Conservation (phyloP, 2,888 invertebrate species). For the Apamea sordens region DNA sequence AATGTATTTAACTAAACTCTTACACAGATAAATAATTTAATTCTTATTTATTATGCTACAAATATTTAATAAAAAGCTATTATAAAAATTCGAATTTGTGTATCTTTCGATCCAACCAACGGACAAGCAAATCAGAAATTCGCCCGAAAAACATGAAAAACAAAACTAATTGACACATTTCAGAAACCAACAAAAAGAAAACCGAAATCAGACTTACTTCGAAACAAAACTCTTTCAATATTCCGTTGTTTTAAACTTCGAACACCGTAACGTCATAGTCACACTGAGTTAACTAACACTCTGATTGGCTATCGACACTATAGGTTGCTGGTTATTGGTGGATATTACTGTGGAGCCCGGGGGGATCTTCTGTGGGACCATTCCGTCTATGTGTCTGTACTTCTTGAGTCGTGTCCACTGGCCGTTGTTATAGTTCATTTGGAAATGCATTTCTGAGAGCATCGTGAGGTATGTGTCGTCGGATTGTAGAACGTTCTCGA, state of each 20-base stretch:
- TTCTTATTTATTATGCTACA: slow-evolving; percentile 21
- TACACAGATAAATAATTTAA: slow-evolving; percentile 1
- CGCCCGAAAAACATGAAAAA: neutral
- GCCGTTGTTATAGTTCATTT: slow-evolving; percentile 99
- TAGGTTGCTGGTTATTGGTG: slow-evolving; percentile 84
- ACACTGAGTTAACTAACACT: slow-evolving; percentile 79
- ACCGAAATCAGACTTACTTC: slow-evolving; percentile 55
- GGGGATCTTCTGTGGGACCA: slow-evolving; percentile 86
- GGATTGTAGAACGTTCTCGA: slow-evolving; percentile 95
- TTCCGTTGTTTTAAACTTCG: slow-evolving; percentile 50
- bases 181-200: slow-evolving; percentile 28
- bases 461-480: slow-evolving; percentile 95
- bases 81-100: neutral
- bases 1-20: neutral
- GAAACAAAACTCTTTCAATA: slow-evolving; percentile 38
- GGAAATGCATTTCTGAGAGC: slow-evolving; percentile 98
- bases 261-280: slow-evolving; percentile 42
- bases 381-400: slow-evolving; percentile 93
- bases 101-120: neutral
- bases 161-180: slow-evolving; percentile 48
- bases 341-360: slow-evolving; percentile 86
- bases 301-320: slow-evolving; percentile 86
- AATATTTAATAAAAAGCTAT: neutral
- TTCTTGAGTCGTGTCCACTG: slow-evolving; percentile 98
- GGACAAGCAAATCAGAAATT: slow-evolving; percentile 12